Base-by-base conservation (phyloP, 2,888 invertebrate species). In the Himalopsyche japonica region DNA sequence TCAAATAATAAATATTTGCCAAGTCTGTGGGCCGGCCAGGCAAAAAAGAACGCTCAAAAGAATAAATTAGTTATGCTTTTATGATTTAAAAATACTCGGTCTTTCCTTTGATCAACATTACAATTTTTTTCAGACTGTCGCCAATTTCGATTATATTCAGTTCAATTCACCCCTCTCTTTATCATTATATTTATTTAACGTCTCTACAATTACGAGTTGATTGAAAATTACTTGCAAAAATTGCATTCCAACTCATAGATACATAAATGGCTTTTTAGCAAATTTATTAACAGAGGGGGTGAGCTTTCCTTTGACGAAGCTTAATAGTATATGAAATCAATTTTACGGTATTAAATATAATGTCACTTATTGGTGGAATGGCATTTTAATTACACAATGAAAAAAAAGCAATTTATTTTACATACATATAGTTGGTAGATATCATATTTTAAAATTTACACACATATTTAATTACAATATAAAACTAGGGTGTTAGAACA, bases 161-260 rank as follows among this genome's bases (percentile, higher is more conserved):
- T 47, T 30, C 76, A 80, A 24, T 47, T 48, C 37, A 57, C 57
- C 34, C 47, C 78, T 43, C 64, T 30, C 64, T 79, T 47, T 79
- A 18, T 20, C 43, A n/a, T 24, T 34, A 64, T 43, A 79, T 80
- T 82, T 79, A 43, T 34, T 79, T 79, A 57, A 43, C 57, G 76
- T 76, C 80, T 76, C 34, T 70, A 48, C 82, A 85, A 85, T 85
- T 85, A 85, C 82, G 27, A 34, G 37, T 37, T 85, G 84, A 85
- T 85, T 85, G 84, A 82, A 85, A 82, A 85, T 85, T 85, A 84
- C 76, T 70, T 70, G 80, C n/a, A 47, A 85, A 84, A 79, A 80
- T 76, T 76, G 32, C 34, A 76, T 76, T 76, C n/a, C 18, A 32
- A 10, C 34, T 76, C 30, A 30, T 32, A 76, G 30, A 30, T 76